Conservation (phyloP, 2,113 vertebrate genomes). For the Caranx ignobilis region DNA sequence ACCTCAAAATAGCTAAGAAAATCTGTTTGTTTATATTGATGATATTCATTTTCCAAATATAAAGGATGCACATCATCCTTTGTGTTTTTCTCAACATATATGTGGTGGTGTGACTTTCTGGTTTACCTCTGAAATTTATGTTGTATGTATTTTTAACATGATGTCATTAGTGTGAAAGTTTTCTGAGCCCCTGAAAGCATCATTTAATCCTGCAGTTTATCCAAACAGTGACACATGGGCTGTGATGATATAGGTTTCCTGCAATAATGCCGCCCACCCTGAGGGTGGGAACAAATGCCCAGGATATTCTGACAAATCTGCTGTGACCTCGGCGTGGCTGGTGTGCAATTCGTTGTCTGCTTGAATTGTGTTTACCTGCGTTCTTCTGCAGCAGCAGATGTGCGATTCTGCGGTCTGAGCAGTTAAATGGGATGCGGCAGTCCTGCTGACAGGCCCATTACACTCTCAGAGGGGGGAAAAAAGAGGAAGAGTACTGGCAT, state of each 20-base stretch:
- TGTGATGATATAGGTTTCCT: background rate
- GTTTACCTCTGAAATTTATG: background rate
- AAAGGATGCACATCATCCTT: too few species aligned
- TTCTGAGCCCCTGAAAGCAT: background rate
- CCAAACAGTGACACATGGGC: background rate
- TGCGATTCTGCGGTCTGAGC: constrained; percentile 48
- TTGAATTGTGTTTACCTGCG: constrained; percentile 45
- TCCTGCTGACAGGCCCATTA: constrained; percentile 58
- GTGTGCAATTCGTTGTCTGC: background rate
- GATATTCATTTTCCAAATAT: too few species aligned
- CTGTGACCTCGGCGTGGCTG: background rate
- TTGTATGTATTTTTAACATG: background rate
- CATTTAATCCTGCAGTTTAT: constrained; percentile 10
- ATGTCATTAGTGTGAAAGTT: background rate
- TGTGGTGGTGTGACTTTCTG: too few species aligned
- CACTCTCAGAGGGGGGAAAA: constrained; percentile 21
- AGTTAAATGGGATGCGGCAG: constrained; percentile 60
- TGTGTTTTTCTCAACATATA: too few species aligned
- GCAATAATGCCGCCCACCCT: background rate
- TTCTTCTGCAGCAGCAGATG: constrained; percentile 58
- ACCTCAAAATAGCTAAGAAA: too few species aligned
- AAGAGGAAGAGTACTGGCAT: background rate
- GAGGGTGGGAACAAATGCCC: constrained; percentile 23
- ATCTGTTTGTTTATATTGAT: too few species aligned
- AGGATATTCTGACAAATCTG: constrained; percentile 8